Conservation (phyloP, 2,888 invertebrate species). For the Cephus pygmeus region DNA sequence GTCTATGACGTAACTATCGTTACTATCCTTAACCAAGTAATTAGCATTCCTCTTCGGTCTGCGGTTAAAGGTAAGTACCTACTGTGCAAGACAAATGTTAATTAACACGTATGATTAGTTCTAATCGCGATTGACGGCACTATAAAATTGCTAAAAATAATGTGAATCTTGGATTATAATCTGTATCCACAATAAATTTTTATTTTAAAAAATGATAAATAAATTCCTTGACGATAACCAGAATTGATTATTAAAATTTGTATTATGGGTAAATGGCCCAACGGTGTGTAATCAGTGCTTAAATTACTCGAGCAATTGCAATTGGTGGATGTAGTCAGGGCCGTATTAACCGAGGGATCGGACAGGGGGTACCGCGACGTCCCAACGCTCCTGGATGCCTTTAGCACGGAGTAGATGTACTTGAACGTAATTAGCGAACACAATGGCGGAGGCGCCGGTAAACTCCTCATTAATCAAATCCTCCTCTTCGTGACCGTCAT, state of each 20-base stretch:
- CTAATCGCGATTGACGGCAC: no score
- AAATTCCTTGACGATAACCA: no score
- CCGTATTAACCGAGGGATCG: not conserved
- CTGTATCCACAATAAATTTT: no score
- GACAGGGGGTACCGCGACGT: not conserved
- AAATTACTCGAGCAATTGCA: not conserved
- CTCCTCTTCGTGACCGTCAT: constrained; percentile 32
- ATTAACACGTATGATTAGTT: not conserved
- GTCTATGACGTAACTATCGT: no score
- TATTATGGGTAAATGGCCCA: not conserved
- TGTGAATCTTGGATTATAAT: no score
- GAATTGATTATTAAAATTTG: no score
- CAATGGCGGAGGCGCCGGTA: constrained; percentile 45
- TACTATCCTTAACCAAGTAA: not conserved
- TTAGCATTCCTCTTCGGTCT: not conserved
- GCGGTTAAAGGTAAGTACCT: not conserved
- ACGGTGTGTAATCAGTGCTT: not conserved
- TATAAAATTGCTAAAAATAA: no score
- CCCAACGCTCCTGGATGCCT: not conserved
- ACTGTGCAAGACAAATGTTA: not conserved
- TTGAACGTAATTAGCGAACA: constrained; percentile 44
- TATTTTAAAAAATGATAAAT: no score
- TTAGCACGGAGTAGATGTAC: constrained; percentile 23
- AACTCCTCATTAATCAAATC: constrained; percentile 53
- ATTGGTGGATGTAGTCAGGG: no score